Percentiles rank a stretch among this genome's conserved stretches.
Conservation (phyloP, 2,113 vertebrate genomes). For the Chloropsis hardwickii region DNA sequence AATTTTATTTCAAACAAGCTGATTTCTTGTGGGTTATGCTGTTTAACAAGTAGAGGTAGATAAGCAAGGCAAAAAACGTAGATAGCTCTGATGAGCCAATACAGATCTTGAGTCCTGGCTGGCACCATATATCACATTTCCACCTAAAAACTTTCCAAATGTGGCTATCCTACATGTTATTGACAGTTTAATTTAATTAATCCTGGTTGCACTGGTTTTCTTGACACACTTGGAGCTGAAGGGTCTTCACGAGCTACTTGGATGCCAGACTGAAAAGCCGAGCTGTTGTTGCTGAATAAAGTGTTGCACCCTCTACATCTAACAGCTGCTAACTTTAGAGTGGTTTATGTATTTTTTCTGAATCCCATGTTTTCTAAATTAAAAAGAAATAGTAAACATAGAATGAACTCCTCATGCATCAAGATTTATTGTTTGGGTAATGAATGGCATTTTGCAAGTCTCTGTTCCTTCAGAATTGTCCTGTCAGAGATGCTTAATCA, state of each 20-base stretch:
- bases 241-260: neutral
- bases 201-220: neutral
- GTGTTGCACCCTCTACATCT: neutral
- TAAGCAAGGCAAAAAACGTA: neutral
- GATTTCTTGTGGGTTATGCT: neutral
- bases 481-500: neutral
- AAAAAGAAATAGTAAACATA: neutral
- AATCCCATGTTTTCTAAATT: neutral
- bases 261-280: neutral
- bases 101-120: neutral
- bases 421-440: neutral
- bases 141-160: neutral
- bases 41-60: neutral
- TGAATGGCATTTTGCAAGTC: neutral
- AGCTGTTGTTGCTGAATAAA: neutral
- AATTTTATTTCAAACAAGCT: neutral
- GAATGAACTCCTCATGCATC: neutral
- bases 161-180: rapidly evolving
- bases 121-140: neutral
- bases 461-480: neutral
- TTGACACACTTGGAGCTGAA: neutral
- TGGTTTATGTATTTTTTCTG: neutral
- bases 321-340: neutral
- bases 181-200: neutral
- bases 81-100: neutral